Percentiles rank a stretch among this genome's conserved stretches.
Evolutionary conservation across 2,888 invertebrate genomes (phyloP).

Genomic region (Aphidius colemani): DNA sequence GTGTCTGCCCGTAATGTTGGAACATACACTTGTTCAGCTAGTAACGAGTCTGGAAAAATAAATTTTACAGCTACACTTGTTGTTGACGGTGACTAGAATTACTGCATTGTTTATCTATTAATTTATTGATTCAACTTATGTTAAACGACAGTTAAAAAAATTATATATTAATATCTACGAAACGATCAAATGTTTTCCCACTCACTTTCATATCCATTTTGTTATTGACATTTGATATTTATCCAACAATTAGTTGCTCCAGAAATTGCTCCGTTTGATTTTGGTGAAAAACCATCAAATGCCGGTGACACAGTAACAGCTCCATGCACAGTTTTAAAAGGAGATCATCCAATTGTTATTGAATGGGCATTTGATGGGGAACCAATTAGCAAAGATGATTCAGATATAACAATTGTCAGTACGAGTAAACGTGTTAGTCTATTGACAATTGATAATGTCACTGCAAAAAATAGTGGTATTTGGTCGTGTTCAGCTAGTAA

Average conservation of each 20-base stretch:
- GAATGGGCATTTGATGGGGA: constrained; percentile 76
- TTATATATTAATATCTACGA: background rate
- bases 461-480: constrained; percentile 69
- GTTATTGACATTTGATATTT: constrained; percentile 12
- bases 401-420: constrained; percentile 42
- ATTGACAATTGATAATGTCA: constrained; percentile 70
- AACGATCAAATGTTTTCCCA: background rate
- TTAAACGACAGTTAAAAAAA: background rate
- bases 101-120: background rate
- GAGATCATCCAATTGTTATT: constrained; percentile 76
- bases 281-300: constrained; percentile 73
- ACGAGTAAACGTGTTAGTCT: constrained; percentile 63
- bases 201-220: background rate
- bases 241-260: constrained; percentile 67
- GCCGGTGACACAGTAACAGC: constrained; percentile 73
- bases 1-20: constrained; percentile 65
- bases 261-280: constrained; percentile 72
- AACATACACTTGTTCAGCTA: constrained; percentile 65
- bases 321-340: constrained; percentile 73
- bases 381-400: constrained; percentile 52
- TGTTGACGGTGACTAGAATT: constrained; percentile 61
- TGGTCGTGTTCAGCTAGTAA: constrained; percentile 72
- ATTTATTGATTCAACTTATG: background rate
- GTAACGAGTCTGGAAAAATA: constrained; percentile 63
- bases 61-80: constrained; percentile 61